Evolutionary conservation across 2,797 vertebrate species (phyloP), one percentile per base, ranked within the genome.

Genomic region (Sebastes hubbsi): DNA sequence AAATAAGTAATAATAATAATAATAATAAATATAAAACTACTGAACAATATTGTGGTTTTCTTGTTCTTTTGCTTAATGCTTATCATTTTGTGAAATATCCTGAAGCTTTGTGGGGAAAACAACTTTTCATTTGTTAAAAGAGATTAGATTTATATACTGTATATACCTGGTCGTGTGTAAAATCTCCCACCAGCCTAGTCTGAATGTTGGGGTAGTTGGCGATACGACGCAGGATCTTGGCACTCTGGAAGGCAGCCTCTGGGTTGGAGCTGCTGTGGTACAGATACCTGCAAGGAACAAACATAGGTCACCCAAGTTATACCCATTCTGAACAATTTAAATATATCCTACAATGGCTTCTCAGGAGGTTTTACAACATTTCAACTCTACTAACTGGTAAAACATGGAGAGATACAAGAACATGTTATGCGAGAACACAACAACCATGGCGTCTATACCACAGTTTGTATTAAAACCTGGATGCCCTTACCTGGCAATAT

Each of bases 181-280:
- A 99, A 90, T 99, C 99, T 89, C 98, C 98, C 87, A 99, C 97
- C 74, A 99, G 91, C 85, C 98, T 96, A 32, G 91, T 93, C 91
- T 99, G 99, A 86, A 99, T 99, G 87, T 99, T 99, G 58, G 98
- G 96, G 91, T 98, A 99, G 83, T 93, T 97, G 81, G 98, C 96
- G 29, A 99, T 98, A 80, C 95, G 97, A 67, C 97, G 97, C 65
- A 99, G 92, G 91, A 99, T 99, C 94, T 97, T 99, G 59, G 98
- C 97, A 84, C 98, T 98, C 94, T 98, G 97, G 90, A 98, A 99
- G 27, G 97, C 98, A 62, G 98, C 94, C 75, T 99, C 97, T 38
- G 99, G 97, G 88, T 98, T 99, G 36, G 95, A 97, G 91, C 95
- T 97, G 88, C 97, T 97, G 86, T 99, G 99, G 90, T 96, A 99